These are phyloP conservation scores for Oxyscelio sp. DNA, from an alignment of 2,888 invertebrate genomes.

Conservation along the genomic window DNA sequence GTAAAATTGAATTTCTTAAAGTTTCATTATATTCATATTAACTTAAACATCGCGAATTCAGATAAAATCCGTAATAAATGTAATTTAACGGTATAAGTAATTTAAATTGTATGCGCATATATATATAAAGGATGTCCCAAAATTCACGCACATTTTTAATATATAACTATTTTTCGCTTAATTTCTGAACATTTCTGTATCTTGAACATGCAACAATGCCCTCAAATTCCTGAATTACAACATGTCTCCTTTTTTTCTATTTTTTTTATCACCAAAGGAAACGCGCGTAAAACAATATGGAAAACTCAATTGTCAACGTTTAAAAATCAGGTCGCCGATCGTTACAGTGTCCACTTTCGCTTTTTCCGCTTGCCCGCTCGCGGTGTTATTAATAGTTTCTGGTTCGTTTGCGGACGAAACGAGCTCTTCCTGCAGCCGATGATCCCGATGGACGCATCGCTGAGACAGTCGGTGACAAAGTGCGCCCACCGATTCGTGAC, in stretches of 20 bases:
- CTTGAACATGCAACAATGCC: too few relatives aligned
- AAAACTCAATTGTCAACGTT: slow-evolving; percentile 37
- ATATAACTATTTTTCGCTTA: too few relatives aligned
- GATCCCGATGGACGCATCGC: slow-evolving; percentile 83
- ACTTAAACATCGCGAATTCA: too few relatives aligned
- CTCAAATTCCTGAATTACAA: neutral
- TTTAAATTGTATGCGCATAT: too few relatives aligned
- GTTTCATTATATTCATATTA: neutral
- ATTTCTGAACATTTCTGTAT: too few relatives aligned
- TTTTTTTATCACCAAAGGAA: neutral
- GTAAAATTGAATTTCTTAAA: neutral
- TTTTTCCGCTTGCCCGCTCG: slow-evolving; percentile 82
- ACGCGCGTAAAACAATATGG: slow-evolving; percentile 10
- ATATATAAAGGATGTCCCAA: too few relatives aligned
- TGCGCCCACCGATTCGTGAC: slow-evolving; percentile 70
- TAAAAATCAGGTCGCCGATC: slow-evolving; percentile 59
- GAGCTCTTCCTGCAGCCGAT: slow-evolving; percentile 85
- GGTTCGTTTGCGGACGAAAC: slow-evolving; percentile 85
- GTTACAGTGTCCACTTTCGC: slow-evolving; percentile 83
- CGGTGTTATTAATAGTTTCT: slow-evolving; percentile 86
- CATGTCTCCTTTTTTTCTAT: too few relatives aligned
- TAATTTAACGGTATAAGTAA: too few relatives aligned
- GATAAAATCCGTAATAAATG: too few relatives aligned
- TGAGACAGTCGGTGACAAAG: slow-evolving; percentile 76
- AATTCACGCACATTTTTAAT: too few relatives aligned